Conservation (phyloP, 1,140 invertebrate genomes). For the Heliconius melpomene region DNA sequence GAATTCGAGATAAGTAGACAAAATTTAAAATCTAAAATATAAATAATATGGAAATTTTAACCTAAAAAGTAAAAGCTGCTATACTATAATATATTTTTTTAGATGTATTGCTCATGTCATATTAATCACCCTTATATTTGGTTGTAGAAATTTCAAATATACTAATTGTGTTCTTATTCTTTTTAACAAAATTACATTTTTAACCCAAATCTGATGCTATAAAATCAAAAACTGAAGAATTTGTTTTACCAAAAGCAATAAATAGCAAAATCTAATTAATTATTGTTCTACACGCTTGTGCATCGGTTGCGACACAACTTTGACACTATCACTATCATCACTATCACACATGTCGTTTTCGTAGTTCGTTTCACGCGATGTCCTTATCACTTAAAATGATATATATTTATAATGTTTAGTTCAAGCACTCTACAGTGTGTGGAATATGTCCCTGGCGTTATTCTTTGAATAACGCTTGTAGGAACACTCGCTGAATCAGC, state of each 20-base stretch:
- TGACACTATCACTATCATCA: slow-evolving; percentile 18
- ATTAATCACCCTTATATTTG: no score
- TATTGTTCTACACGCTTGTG: slow-evolving; percentile 2
- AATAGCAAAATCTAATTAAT: neutral
- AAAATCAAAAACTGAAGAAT: neutral
- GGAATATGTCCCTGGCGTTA: slow-evolving; percentile 75
- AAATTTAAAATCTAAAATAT: neutral
- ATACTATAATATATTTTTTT: neutral
- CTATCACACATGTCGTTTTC: slow-evolving; percentile 36
- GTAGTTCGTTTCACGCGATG: slow-evolving; percentile 38
- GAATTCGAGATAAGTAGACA: slow-evolving; percentile 29
- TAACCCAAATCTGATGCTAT: neutral
- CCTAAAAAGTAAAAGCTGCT: neutral
- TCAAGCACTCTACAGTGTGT: slow-evolving; percentile 61
- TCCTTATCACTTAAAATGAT: slow-evolving; percentile 44
- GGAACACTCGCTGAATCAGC: slow-evolving; percentile 79
- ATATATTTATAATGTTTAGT: slow-evolving; percentile 24
- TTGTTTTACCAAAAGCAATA: neutral
- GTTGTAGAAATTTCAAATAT: no score
- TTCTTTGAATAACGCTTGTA: slow-evolving; percentile 77
- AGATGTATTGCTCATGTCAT: no score
- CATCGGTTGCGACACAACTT: neutral
- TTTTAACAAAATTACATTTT: neutral
- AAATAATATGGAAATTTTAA: slow-evolving; percentile 4
- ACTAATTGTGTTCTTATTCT: no score